phyloP scores from a whole-genome alignment of 2,113 vertebrate genomes.

The Rana temporaria region DNA sequence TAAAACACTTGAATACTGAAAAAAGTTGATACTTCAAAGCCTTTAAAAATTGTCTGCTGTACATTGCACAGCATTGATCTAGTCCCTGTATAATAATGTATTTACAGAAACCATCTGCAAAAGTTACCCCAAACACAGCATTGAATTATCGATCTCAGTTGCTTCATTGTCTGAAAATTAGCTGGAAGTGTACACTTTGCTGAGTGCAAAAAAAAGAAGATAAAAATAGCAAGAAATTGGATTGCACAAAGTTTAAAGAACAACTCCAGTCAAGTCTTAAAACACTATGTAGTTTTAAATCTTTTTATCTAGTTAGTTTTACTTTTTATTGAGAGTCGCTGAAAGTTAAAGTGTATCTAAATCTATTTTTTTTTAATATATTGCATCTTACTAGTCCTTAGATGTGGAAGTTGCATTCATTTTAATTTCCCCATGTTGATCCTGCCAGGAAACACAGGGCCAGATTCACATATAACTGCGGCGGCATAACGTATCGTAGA shows the following conservation, averaged over 20 bases:
- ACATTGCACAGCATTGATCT: conserved; percentile 86
- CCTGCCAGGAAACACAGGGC: too few species aligned
- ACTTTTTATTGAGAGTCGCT: too few species aligned
- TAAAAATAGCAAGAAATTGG: conserved; percentile 79
- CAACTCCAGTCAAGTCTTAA: too few species aligned
- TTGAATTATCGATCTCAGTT: conserved; percentile 77
- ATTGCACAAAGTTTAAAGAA: conserved; percentile 78
- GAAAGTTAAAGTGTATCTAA: too few species aligned
- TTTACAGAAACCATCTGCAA: conserved; percentile 92
- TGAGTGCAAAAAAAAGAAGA: conserved; percentile 87
- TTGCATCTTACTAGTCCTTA: too few species aligned
- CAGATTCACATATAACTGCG: too few species aligned
- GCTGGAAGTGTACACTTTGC: conserved; percentile 85
- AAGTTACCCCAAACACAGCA: conserved; percentile 84
- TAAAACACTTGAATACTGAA: conserved; percentile 99
- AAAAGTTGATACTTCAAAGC: conserved; percentile 95
- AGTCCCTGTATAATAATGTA: conserved; percentile 85
- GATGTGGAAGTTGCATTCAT: too few species aligned
- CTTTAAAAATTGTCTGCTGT: conserved; percentile 95
- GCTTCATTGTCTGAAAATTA: conserved; percentile 77
- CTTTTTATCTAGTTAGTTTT: too few species aligned
- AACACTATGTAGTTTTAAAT: too few species aligned
- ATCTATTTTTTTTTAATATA: too few species aligned
- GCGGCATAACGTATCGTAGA: too few species aligned
- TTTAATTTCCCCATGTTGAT: too few species aligned